Evolutionary conservation across 2,888 invertebrate genomes (phyloP), one percentile per base, ranked within the genome.

Genomic region (Atrina japonica): DNA sequence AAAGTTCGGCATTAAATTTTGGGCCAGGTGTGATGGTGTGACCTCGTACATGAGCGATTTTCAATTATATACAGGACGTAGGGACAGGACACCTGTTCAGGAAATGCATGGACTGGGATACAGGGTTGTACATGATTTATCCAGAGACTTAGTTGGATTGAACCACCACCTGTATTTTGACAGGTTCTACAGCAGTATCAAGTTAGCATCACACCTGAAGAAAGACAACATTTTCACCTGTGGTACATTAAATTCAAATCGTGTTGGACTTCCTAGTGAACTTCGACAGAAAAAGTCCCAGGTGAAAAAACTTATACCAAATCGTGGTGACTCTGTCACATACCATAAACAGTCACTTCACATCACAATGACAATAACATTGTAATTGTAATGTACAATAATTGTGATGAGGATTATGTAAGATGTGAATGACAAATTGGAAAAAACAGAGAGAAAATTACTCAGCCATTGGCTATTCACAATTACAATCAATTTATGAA

Each of bases 1-100:
- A 18, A 58, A 58, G 11, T 58, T 58, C 21, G 58, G 58, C 7
- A 9, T 58, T 9, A 58, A 58, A 58, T 40, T 58, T 40, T 58
- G 58, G 58, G 40, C 58, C 25, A 35, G 29, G 58, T 58, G 58
- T 41, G 58, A 58, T 35, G 35, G 35, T 16, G 25, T n/a, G 0
- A n/a, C 40, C 11, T 41, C 6, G 25, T 58, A 16, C 23, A 58
- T 41, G 58, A 18, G 16, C 9, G 21, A 58, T 9, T 58, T 29
- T 58, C 6, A 35, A 7, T 35, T 35, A 35, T 35, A 35, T 11
- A 35, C 35, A 5, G 35, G 35, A 5, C 5, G 47, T 9, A 47
- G 47, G 21, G 47, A 47, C 21, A 47, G 47, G 21, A 21, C 47
- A 6, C 7, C 5, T 6, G 16, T 47, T 9, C n/a, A 18, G 47